A percentile compares a stretch with the other conserved stretches of the same genome.
phyloP scores from a whole-genome alignment of 2,888 invertebrate species.

The Leptinotarsa peninsularis region DNA sequence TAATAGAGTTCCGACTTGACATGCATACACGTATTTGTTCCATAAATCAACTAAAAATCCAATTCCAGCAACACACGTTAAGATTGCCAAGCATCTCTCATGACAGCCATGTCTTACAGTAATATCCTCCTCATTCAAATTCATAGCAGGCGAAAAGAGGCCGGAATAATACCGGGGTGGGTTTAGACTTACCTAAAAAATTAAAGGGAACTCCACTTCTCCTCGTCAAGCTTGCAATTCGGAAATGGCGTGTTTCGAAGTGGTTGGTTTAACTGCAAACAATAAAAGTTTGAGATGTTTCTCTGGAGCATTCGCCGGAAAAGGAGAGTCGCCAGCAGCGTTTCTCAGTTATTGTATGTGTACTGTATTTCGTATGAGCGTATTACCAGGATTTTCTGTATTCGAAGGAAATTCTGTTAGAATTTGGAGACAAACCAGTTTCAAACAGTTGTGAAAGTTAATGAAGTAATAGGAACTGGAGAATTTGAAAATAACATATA shows the following conservation, averaged over 20 bases:
- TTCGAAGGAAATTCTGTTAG: neutral
- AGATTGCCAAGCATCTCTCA: slow-evolving; percentile 38
- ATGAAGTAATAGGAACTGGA: too few species aligned
- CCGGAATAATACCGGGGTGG: slow-evolving; percentile 35
- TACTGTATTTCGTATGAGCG: slow-evolving; percentile 19
- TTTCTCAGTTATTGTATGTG: slow-evolving; percentile 5
- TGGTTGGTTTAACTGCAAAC: neutral
- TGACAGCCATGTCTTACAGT: slow-evolving; percentile 41
- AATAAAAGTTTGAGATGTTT: slow-evolving; percentile 6
- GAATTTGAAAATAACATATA: too few species aligned
- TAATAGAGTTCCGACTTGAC: slow-evolving; percentile 43
- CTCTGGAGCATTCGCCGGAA: neutral
- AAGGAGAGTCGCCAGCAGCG: neutral
- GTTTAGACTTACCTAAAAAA: slow-evolving; percentile 39
- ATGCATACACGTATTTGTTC: slow-evolving; percentile 51
- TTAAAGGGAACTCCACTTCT: slow-evolving; percentile 24
- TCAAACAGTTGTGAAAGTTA: neutral
- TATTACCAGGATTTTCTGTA: neutral
- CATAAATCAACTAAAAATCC: slow-evolving; percentile 53
- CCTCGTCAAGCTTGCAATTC: slow-evolving; percentile 5
- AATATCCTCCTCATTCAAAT: slow-evolving; percentile 47
- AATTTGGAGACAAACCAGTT: neutral
- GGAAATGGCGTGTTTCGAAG: neutral
- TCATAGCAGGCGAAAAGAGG: slow-evolving; percentile 44
- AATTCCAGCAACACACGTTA: slow-evolving; percentile 47